Evolutionary conservation across 2,113 vertebrate species (phyloP).

Genomic region (Gymnobelideus leadbeateri): DNA sequence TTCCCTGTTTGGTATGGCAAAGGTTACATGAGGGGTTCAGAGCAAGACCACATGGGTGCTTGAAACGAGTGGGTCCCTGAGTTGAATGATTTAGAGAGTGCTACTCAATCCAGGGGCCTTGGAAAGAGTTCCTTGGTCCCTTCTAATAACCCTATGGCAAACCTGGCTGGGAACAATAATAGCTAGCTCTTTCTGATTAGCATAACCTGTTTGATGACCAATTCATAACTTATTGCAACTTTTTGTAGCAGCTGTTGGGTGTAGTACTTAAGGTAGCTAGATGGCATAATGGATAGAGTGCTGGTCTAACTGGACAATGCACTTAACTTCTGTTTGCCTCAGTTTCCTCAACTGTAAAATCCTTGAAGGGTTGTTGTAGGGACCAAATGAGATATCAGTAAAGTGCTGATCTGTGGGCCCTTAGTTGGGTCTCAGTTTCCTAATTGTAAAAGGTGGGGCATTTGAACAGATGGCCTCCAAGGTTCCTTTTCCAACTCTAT

Average conservation of each 20-base stretch:
- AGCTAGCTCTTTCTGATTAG: neutral
- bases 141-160: neutral
- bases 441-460: neutral
- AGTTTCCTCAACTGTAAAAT: neutral
- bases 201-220: neutral
- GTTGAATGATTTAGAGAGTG: neutral
- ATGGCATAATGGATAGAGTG: neutral
- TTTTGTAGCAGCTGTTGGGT: neutral
- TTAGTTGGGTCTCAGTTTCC: neutral
- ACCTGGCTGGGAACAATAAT: neutral
- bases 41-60: neutral
- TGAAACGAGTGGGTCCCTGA: neutral
- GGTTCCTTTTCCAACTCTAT: neutral
- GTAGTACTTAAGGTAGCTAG: neutral
- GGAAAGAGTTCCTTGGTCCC: neutral
- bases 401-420: neutral
- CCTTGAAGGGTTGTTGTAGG: neutral
- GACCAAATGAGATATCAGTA: neutral
- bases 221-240: neutral
- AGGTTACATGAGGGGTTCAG: neutral
- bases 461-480: neutral
- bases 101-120: neutral
- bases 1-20: neutral
- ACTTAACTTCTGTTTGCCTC: neutral
- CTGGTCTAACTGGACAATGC: neutral